These are phyloP conservation scores for Chelonus insularis DNA, from an alignment of 1,140 invertebrate genomes.

Conservation along the genomic window DNA sequence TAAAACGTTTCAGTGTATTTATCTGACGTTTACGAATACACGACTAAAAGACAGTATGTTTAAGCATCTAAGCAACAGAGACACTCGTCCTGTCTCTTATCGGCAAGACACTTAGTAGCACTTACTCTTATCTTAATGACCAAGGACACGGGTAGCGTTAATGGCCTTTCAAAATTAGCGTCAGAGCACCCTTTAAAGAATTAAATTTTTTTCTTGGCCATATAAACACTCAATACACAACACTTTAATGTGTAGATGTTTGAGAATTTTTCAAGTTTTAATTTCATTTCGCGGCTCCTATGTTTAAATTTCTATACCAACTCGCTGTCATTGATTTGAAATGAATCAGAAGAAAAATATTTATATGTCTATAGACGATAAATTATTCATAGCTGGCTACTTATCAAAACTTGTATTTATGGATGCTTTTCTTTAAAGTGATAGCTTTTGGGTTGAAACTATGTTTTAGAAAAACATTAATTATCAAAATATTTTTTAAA, in stretches of 20 bases:
- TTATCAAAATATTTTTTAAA: too few relatives aligned
- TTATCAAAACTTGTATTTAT: neutral
- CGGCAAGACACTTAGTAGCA: constrained; percentile 60
- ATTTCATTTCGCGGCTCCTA: too few relatives aligned
- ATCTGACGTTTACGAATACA: neutral
- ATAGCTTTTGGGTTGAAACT: too few relatives aligned
- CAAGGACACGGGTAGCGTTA: constrained; percentile 56
- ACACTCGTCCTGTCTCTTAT: constrained; percentile 50
- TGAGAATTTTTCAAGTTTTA: too few relatives aligned
- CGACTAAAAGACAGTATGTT: constrained; percentile 1
- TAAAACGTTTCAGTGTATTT: neutral
- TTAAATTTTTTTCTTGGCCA: constrained; percentile 6
- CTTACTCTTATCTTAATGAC: constrained; percentile 62
- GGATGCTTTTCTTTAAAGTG: neutral
- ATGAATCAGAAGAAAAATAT: too few relatives aligned
- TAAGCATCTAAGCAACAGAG: constrained; percentile 38
- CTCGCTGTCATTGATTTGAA: too few relatives aligned
- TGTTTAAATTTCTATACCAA: too few relatives aligned
- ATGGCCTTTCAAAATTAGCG: constrained; percentile 59
- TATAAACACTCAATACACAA: too few relatives aligned
- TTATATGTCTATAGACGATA: neutral
- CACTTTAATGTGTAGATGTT: too few relatives aligned
- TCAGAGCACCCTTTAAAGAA: constrained; percentile 36
- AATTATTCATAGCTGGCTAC: too few relatives aligned
- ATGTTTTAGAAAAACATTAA: too few relatives aligned